A percentile compares a stretch with the other conserved stretches of the same genome.
phyloP scores from a whole-genome alignment of 2,797 vertebrate genomes.

The Apogon talboti region DNA sequence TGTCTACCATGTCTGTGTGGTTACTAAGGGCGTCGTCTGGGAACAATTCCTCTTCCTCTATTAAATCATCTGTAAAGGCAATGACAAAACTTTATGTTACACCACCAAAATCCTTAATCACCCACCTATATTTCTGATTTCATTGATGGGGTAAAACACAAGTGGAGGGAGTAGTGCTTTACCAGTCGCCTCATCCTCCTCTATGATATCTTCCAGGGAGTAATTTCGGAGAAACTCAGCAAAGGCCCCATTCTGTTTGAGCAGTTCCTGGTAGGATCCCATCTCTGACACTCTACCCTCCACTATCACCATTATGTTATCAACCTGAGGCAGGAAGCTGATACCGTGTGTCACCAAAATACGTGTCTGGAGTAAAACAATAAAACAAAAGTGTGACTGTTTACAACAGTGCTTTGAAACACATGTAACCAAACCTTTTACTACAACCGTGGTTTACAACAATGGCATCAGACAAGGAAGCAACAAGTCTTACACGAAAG shows the following conservation, averaged over 20 bases:
- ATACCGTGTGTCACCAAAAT: slow-evolving; percentile 94
- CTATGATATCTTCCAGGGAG: slow-evolving; percentile 82
- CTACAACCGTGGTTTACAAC: not conserved
- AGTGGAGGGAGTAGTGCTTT: slow-evolving; percentile 6
- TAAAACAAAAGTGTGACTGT: not conserved
- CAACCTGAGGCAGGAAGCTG: slow-evolving; percentile 94
- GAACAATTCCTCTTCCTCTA: slow-evolving; percentile 86
- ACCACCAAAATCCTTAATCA: not conserved
- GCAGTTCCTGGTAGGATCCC: slow-evolving; percentile 92
- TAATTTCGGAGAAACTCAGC: slow-evolving; percentile 95
- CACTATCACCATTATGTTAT: slow-evolving; percentile 92
- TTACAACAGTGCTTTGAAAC: not conserved
- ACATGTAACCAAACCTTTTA: not conserved
- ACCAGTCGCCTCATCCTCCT: slow-evolving; percentile 86
- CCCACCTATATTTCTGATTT: not conserved
- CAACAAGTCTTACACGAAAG: slow-evolving; percentile 1
- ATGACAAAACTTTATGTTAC: not conserved
- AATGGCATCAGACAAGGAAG: not conserved
- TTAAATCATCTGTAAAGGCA: slow-evolving; percentile 68
- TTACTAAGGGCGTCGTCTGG: slow-evolving; percentile 92
- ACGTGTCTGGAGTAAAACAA: slow-evolving; percentile 85
- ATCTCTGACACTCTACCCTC: slow-evolving; percentile 92
- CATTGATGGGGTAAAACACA: rapidly evolving
- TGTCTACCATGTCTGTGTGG: slow-evolving; percentile 90
- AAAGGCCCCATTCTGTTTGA: slow-evolving; percentile 89